phyloP scores from a whole-genome alignment of 1,140 invertebrate genomes.

The Lepidurus packardi region DNA sequence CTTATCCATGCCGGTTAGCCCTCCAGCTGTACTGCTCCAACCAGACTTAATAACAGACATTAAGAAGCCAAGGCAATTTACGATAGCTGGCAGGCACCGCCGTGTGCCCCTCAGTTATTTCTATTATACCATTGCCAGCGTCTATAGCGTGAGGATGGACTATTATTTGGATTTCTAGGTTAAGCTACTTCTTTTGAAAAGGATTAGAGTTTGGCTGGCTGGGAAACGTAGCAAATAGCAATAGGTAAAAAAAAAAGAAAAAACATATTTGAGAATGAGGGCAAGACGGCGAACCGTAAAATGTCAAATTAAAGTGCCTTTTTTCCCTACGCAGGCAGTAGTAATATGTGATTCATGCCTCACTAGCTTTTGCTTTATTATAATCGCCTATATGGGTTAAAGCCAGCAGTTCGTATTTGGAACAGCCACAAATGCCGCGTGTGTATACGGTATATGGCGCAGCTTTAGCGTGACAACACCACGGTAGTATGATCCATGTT shows the following conservation, averaged over 20 bases:
- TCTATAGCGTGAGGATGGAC: not conserved
- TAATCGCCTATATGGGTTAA: not conserved
- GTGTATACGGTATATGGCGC: not conserved
- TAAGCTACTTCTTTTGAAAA: slow-evolving; percentile 5
- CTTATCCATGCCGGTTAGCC: slow-evolving; percentile 13
- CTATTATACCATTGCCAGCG: not conserved
- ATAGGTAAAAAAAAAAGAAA: not conserved
- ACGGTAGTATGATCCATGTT: not conserved
- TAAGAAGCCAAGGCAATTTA: slow-evolving; percentile 8
- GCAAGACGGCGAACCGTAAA: not conserved
- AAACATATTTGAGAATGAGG: not conserved
- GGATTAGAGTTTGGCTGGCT: not conserved
- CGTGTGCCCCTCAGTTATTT: slow-evolving; percentile 4
- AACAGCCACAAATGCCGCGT: not conserved
- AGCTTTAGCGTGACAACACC: slow-evolving; percentile 3
- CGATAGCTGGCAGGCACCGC: slow-evolving; percentile 20
- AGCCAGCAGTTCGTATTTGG: not conserved
- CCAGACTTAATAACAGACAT: slow-evolving; percentile 19
- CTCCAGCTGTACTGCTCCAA: slow-evolving; percentile 13
- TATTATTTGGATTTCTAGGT: slow-evolving; percentile 16
- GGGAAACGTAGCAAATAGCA: not conserved
- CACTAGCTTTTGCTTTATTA: not conserved
- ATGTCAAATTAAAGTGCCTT: not conserved
- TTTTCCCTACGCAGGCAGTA: not conserved
- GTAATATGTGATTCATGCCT: not conserved